A percentile compares a stretch with the other conserved stretches of the same genome.
Evolutionary conservation across 2,888 invertebrate genomes (phyloP).

Genomic region (Yponomeuta plumbellus): DNA sequence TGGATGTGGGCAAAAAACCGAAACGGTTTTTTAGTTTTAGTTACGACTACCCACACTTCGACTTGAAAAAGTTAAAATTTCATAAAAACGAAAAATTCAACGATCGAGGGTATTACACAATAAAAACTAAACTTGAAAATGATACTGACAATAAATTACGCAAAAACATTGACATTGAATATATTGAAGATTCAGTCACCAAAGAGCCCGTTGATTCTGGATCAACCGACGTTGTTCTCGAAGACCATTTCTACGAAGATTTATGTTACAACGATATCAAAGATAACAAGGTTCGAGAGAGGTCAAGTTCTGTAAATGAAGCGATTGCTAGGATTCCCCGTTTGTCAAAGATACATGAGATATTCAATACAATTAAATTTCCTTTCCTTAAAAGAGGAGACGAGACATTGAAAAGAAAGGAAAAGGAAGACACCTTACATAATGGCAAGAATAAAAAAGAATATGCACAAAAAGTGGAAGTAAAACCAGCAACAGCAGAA

Average conservation of each 20-base stretch:
- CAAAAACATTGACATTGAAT: conserved; percentile 44
- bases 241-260: conserved; percentile 69
- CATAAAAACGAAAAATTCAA: conserved; percentile 46
- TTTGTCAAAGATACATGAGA: conserved; percentile 53
- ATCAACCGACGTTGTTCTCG: conserved; percentile 40
- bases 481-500: background rate
- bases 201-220: background rate
- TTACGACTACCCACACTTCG: conserved; percentile 62
- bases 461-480: background rate
- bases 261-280: conserved; percentile 55
- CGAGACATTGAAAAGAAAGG: conserved; percentile 27
- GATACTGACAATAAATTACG: conserved; percentile 41
- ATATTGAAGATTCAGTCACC: conserved; percentile 16
- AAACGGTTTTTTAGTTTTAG: conserved; percentile 56
- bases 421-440: conserved; percentile 25
- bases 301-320: background rate
- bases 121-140: conserved; percentile 51
- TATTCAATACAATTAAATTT: conserved; percentile 59
- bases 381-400: conserved; percentile 53
- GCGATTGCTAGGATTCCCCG: background rate
- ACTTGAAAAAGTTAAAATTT: conserved; percentile 43
- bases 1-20: conserved; percentile 53
- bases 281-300: conserved; percentile 25
- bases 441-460: background rate
- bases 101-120: conserved; percentile 62